Conservation (phyloP, 2,113 vertebrate species). For the Poecile atricapillus region DNA sequence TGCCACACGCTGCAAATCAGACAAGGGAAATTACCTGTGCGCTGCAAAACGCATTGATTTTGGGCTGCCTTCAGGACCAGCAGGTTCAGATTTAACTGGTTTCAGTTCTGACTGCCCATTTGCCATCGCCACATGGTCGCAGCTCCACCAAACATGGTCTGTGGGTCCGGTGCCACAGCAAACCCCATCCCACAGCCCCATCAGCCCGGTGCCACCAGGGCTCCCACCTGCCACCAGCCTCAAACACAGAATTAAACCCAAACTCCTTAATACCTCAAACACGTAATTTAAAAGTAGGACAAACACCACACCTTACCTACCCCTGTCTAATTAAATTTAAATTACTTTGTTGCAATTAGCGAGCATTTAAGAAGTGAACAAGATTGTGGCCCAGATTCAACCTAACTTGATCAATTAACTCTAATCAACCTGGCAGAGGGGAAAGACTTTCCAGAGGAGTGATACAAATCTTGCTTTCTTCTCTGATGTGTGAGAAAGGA, state of each 20-base stretch:
- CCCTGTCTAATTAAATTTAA: background rate
- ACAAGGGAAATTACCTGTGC: background rate
- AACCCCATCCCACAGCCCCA: background rate
- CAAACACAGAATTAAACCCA: background rate
- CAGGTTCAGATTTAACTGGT: background rate
- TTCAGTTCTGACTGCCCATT: fast-evolving
- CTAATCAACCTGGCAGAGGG: fast-evolving
- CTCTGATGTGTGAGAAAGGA: too few relatives aligned
- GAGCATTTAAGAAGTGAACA: background rate
- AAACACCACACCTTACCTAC: background rate
- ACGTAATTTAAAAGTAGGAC: background rate
- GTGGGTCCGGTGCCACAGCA: fast-evolving
- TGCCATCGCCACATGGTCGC: fast-evolving
- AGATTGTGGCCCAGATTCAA: background rate
- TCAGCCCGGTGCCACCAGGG: fast-evolving
- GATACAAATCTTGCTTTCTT: background rate
- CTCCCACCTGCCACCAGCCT: fast-evolving
- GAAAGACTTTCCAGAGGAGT: background rate
- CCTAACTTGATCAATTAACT: background rate
- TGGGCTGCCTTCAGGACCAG: background rate
- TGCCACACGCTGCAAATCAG: background rate
- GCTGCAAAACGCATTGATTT: background rate
- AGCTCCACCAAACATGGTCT: fast-evolving
- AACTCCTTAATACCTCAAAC: background rate
- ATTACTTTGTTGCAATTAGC: background rate